Conservation (phyloP, 2,888 invertebrate genomes). For the Panzeria rudis region DNA sequence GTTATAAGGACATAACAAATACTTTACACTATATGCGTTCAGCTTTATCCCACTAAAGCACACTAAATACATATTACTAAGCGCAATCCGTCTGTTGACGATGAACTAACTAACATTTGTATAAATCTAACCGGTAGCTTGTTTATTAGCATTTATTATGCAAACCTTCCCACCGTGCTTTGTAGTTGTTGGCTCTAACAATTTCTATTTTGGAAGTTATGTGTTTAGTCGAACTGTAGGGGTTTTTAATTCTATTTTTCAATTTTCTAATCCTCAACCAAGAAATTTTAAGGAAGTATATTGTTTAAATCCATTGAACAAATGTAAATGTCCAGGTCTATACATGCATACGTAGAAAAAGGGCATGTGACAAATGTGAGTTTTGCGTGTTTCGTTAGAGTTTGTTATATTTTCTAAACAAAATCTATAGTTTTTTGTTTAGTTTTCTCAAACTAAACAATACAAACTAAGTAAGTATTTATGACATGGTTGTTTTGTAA, state of each 20-base stretch:
- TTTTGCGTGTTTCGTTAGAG: conserved; percentile 64
- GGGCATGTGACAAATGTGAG: conserved; percentile 64
- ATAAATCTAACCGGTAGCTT: too few species aligned
- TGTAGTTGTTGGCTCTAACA: too few species aligned
- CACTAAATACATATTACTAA: too few species aligned
- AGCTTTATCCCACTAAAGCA: too few species aligned
- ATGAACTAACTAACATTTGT: too few species aligned
- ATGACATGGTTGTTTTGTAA: conserved; percentile 49
- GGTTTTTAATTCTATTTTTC: not conserved
- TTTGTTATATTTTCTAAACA: conserved; percentile 40
- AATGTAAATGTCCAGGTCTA: not conserved
- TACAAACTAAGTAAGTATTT: not conserved
- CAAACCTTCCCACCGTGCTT: too few species aligned
- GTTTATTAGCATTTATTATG: too few species aligned
- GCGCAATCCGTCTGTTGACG: too few species aligned
- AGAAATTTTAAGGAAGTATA: not conserved
- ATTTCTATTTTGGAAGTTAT: too few species aligned
- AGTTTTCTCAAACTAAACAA: conserved; percentile 15
- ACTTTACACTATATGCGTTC: too few species aligned
- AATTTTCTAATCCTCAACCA: conserved; percentile 36
- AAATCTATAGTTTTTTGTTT: conserved; percentile 5
- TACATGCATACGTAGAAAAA: not conserved
- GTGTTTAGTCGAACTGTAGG: too few species aligned
- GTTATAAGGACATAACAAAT: too few species aligned
- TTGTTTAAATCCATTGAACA: not conserved